A percentile compares a stretch with the other conserved stretches of the same genome.
These are phyloP conservation scores for Megalonaias nervosa DNA, from an alignment of 1,140 invertebrate genomes.

Conservation along the genomic window DNA sequence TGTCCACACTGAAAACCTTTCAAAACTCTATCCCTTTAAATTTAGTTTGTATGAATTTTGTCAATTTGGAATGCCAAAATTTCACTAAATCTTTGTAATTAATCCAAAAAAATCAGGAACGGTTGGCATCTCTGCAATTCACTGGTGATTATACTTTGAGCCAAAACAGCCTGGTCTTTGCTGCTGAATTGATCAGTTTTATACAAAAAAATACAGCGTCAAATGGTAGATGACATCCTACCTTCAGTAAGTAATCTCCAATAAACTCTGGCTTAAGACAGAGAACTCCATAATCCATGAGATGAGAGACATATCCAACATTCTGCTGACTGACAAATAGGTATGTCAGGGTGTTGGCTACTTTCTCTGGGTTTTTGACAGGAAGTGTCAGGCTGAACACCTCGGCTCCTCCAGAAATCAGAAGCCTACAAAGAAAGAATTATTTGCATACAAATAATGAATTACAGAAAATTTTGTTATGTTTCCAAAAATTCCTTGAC, in stretches of 20 bases:
- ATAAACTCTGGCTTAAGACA: conserved; percentile 54
- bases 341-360: conserved; percentile 40
- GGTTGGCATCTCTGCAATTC: too few relatives aligned
- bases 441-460: not conserved
- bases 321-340: conserved; percentile 45
- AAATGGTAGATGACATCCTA: conserved; percentile 9
- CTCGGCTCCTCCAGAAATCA: conserved; percentile 47
- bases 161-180: too few relatives aligned
- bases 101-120: too few relatives aligned
- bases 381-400: conserved; percentile 44
- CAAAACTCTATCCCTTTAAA: too few relatives aligned
- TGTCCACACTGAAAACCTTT: too few relatives aligned
- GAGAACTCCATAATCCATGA: conserved; percentile 49
- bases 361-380: conserved; percentile 37
- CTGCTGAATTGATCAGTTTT: too few relatives aligned
- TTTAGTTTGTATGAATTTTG: too few relatives aligned
- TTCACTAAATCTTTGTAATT: too few relatives aligned
- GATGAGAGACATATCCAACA: conserved; percentile 16
- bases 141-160: too few relatives aligned
- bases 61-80: too few relatives aligned
- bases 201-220: not conserved
- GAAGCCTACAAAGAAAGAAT: conserved; percentile 36
- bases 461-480: not conserved
- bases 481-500: too few relatives aligned
- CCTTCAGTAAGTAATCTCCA: conserved; percentile 52